These are phyloP conservation scores for Oscheius sp. DNA, from an alignment of 2,888 invertebrate species.

Conservation along the genomic window DNA sequence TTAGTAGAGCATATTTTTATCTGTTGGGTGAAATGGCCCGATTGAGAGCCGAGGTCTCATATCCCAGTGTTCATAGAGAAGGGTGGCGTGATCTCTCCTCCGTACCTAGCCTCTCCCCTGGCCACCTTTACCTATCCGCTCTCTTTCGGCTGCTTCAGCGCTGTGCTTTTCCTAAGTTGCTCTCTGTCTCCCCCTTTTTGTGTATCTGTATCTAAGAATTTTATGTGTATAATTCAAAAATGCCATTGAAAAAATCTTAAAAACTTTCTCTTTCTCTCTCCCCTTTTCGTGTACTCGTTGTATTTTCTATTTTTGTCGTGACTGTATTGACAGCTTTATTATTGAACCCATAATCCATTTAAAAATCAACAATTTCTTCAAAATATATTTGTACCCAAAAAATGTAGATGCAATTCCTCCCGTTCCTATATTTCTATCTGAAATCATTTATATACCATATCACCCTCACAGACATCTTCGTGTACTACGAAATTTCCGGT, in stretches of 20 bases:
- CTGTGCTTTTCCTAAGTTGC: slow-evolving; percentile 1
- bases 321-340: slow-evolving; percentile 21
- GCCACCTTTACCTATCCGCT: slow-evolving; percentile 30
- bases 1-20: slow-evolving; percentile 26
- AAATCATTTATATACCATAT: slow-evolving; percentile 34
- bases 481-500: slow-evolving; percentile 33
- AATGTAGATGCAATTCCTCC: neutral
- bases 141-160: slow-evolving; percentile 34
- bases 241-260: slow-evolving; percentile 28
- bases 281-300: slow-evolving; percentile 16
- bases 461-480: slow-evolving; percentile 12
- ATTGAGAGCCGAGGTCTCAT: slow-evolving; percentile 35
- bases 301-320: slow-evolving; percentile 1
- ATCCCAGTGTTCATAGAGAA: slow-evolving; percentile 33
- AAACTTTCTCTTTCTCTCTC: neutral
- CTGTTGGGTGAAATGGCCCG: slow-evolving; percentile 21
- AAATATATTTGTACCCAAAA: neutral
- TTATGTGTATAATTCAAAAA: too few relatives aligned
- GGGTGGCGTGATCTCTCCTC: slow-evolving; percentile 32
- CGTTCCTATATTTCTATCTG: slow-evolving; percentile 2
- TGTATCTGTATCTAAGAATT: slow-evolving; percentile 31
- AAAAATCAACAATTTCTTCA: neutral
- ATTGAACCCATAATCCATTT: slow-evolving; percentile 22
- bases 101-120: slow-evolving; percentile 19
- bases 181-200: slow-evolving; percentile 28